Evolutionary conservation across 2,888 invertebrate species (phyloP).

Genomic region (Meiosimyza decipiens): DNA sequence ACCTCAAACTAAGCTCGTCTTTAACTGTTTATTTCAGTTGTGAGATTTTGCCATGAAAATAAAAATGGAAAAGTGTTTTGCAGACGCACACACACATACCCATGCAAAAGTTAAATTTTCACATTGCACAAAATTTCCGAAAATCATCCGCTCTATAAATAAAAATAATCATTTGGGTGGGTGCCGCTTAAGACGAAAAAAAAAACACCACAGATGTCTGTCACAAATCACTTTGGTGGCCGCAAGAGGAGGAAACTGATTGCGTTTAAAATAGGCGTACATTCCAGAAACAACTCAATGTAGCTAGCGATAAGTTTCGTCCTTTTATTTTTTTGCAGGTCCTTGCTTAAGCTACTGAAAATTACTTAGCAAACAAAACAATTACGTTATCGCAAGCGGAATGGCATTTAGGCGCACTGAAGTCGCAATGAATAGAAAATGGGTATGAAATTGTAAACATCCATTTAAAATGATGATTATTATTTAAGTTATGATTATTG

Average conservation of each 20-base stretch:
- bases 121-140: neutral
- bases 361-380: no score
- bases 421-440: no score
- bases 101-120: neutral
- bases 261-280: no score
- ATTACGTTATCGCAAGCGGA: no score
- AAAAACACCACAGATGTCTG: no score
- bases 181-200: neutral
- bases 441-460: no score
- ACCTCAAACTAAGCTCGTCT: slow-evolving; percentile 31
- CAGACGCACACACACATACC: neutral
- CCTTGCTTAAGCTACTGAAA: no score
- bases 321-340: neutral
- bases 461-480: no score
- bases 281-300: neutral
- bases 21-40: slow-evolving; percentile 34
- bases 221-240: slow-evolving; percentile 16
- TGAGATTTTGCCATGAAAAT: slow-evolving; percentile 1
- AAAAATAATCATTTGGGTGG: neutral
- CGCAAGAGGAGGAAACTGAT: neutral
- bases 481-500: no score
- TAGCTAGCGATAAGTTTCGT: neutral
- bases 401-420: no score
- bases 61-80: neutral
- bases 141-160: neutral